Evolutionary conservation across 1,140 invertebrate genomes (phyloP), one percentile per base, ranked within the genome.

Genomic region (Eriocheir sinensis): DNA sequence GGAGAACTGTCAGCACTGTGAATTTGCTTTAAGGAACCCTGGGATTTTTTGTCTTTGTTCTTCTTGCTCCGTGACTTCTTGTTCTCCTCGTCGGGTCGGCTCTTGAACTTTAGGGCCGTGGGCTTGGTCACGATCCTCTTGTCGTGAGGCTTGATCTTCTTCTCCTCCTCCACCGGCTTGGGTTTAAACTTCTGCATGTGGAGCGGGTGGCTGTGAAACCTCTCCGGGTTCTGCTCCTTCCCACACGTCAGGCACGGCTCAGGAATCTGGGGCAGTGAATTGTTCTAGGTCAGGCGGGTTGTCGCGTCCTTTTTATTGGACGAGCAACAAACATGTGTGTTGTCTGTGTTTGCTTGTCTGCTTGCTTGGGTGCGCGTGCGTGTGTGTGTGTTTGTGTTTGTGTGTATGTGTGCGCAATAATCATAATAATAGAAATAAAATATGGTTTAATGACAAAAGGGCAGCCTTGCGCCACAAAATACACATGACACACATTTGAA

Each of bases 201-300:
- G 34, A 96, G 96, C 9, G 97, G 97, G 96, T 98, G 97, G 96
- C 97, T 97, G 96, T 98, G 97, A 80, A 97, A 97, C 8, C 97
- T 96, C 95, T 98, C 97, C 0, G 97, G 97, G 60, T 97, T 97
- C 95, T 97, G 97, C 0, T 97, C 96, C 72, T 97, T 96, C 32
- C 97, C 97, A 96, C 97, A 98, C 8, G 97, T 97, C 60, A 96
- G 97, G 95, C 97, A 98, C 4, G 97, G 97, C 93, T 97, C 96
- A 9, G 97, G 97, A 32, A 97, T 96, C 48, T 96, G 96, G 93
- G 85, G n/a, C 41, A 21, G n/a, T 12, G 60, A 72, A 72, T n/a
- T 53, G 48, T 8, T 2, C 27, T 72, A n/a, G 21, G 48, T 72
- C 60, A 72, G 27, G 27, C 60, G 12, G 27, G 27, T n/a, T n/a